phyloP scores from a whole-genome alignment of 2,888 invertebrate species.

The Rotaria macrura region DNA sequence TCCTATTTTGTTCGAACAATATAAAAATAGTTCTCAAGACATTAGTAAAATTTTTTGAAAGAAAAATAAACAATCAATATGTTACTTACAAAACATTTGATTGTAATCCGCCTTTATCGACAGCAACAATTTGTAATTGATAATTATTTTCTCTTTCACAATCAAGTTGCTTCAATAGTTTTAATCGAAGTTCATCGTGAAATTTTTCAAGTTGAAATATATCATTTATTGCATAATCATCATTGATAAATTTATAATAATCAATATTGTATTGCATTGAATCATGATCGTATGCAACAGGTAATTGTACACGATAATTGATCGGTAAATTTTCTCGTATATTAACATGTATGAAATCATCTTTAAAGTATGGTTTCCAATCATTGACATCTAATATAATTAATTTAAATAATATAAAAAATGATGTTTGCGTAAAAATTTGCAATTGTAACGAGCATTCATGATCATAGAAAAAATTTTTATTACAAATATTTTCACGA shows the following conservation, averaged over 20 bases:
- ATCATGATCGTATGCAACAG: neutral
- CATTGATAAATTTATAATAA: neutral
- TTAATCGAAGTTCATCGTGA: neutral
- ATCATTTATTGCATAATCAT: neutral
- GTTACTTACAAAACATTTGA: neutral
- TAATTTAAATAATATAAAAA: neutral
- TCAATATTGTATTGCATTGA: neutral
- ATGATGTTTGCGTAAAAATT: slow-evolving; percentile 14
- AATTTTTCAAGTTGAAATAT: neutral
- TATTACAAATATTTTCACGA: neutral
- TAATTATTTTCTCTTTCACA: neutral
- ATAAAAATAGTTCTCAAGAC: too few relatives aligned
- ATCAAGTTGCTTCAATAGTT: neutral
- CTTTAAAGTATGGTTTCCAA: neutral
- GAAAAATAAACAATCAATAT: neutral
- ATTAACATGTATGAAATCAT: neutral
- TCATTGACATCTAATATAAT: neutral
- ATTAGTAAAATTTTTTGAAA: too few relatives aligned
- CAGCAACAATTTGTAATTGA: neutral
- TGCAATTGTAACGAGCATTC: neutral
- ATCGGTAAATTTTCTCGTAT: neutral
- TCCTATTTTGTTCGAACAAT: too few relatives aligned
- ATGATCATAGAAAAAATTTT: neutral
- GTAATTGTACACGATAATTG: neutral
- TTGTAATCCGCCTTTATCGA: neutral